A percentile compares a stretch with the other conserved stretches of the same genome.
These are phyloP conservation scores for Sturmia bella DNA, from an alignment of 2,888 invertebrate genomes.

Conservation along the genomic window DNA sequence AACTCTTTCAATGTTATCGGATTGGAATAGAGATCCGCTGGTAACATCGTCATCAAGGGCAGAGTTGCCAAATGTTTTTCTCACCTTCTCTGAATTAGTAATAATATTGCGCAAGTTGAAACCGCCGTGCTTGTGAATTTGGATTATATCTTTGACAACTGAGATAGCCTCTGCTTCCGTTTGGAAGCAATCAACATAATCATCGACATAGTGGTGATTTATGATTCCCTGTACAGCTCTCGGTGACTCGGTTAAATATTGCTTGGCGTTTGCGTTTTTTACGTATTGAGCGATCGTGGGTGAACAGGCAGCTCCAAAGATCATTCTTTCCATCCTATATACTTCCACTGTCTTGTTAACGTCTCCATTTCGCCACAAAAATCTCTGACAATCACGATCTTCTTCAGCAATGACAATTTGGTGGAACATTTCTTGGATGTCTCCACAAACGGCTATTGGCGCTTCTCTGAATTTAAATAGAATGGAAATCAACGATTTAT, in stretches of 20 bases:
- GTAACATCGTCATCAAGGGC: neutral
- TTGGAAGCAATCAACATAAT: constrained; percentile 56
- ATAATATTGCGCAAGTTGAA: constrained; percentile 49
- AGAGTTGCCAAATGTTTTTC: constrained; percentile 21
- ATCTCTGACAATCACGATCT: neutral
- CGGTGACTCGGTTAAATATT: neutral
- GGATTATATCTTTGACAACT: constrained; percentile 43
- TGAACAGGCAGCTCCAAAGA: constrained; percentile 43
- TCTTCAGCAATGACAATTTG: no score
- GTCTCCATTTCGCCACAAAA: constrained; percentile 23
- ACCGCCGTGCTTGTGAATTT: constrained; percentile 50
- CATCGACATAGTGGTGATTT: no score
- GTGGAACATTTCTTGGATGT: no score
- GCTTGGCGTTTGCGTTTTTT: no score
- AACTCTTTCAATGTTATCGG: neutral
- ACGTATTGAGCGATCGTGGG: neutral
- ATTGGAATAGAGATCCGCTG: neutral
- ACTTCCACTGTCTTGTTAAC: constrained; percentile 19
- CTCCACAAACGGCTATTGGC: no score
- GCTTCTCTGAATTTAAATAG: no score
- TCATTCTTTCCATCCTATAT: constrained; percentile 48
- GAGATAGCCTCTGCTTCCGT: constrained; percentile 41
- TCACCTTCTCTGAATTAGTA: constrained; percentile 32
- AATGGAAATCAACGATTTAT: no score
- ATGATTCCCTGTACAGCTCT: neutral